Evolutionary conservation across 2,113 vertebrate species (phyloP), one percentile per base, ranked within the genome.

Genomic region (Anarrhichthys ocellatus): DNA sequence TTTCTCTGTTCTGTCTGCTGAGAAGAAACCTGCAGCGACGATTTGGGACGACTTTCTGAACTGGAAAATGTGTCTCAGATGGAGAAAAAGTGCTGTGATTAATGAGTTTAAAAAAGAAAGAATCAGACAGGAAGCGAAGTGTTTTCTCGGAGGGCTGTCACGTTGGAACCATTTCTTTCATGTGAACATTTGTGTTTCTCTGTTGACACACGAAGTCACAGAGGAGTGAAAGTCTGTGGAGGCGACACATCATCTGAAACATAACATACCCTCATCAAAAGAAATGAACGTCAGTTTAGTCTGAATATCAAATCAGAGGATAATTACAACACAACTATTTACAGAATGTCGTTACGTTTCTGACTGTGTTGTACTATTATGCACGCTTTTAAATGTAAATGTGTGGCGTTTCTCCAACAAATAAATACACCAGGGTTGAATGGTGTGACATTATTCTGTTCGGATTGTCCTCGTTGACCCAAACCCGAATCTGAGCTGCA

Each of bases 61-160:
- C 65, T 56, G 65, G 5, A 36, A 56, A 36, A 54, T 42, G 56
- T 13, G 34, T 62, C 34, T 69, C 34, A 17, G 58, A 38, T 15
- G 46, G 78, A 9, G 18, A 13, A 24, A 22, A 72, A 65, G 4
- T 4, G 32, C 64, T 42, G 44, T 6, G 2, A 70, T 78, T 56
- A 76, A 73, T 81, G 54, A 81, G 27, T 48, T 62, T 24, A 13
- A 18, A 62, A 48, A 34, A 38, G 15, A 64, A 24, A 10, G 10
- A 24, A 72, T 59, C 58, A 46, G 9, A 24, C 61, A 73, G 24
- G 74, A 54, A 44, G 69, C 0, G 5, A 1, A 1, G 4, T 14
- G 44, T 22, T 50, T 76, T 64, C 13, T 72, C 29, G 1, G 38
- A n/a, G 27, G 10, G 36, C 17, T 27, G 18, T 36, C 40, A 69